Percentiles rank a stretch among this genome's conserved stretches.
Evolutionary conservation across 2,888 invertebrate species (phyloP).

Genomic region (Tipula confusa): DNA sequence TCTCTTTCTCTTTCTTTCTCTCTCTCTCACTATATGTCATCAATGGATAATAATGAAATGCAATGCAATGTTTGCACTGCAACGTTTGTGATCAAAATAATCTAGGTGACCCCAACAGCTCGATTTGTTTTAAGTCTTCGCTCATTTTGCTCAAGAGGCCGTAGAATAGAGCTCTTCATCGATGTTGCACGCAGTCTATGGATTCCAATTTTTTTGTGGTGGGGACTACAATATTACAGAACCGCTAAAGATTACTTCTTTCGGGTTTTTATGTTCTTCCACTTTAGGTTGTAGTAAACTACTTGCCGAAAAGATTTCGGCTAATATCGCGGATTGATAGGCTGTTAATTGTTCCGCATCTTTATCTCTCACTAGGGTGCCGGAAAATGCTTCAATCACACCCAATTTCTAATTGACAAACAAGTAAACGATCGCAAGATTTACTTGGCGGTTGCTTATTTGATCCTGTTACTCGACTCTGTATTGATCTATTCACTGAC

Average conservation of each 20-base stretch:
- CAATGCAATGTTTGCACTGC: no score
- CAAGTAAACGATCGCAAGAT: conserved; percentile 90
- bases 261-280: conserved; percentile 31
- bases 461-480: conserved; percentile 88
- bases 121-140: conserved; percentile 63
- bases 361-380: conserved; percentile 76
- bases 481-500: conserved; percentile 69
- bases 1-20: no score
- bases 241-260: conserved; percentile 38
- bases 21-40: no score
- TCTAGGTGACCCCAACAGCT: conserved; percentile 70
- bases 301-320: conserved; percentile 54
- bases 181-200: conserved; percentile 94
- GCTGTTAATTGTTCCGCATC: conserved; percentile 70
- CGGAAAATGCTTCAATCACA: conserved; percentile 84
- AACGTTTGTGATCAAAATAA: conserved; percentile 95
- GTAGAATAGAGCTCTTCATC: conserved; percentile 81
- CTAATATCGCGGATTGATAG: conserved; percentile 72
- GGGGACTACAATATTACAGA: conserved; percentile 92
- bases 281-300: conserved; percentile 39
- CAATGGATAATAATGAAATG: conserved; percentile 96
- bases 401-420: conserved; percentile 91
- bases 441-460: conserved; percentile 96
- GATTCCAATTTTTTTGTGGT: conserved; percentile 94
- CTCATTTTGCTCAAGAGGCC: conserved; percentile 66